A percentile compares a stretch with the other conserved stretches of the same genome.
Evolutionary conservation across 2,797 vertebrate species (phyloP).

Genomic region (Aplochiton taeniatus): DNA sequence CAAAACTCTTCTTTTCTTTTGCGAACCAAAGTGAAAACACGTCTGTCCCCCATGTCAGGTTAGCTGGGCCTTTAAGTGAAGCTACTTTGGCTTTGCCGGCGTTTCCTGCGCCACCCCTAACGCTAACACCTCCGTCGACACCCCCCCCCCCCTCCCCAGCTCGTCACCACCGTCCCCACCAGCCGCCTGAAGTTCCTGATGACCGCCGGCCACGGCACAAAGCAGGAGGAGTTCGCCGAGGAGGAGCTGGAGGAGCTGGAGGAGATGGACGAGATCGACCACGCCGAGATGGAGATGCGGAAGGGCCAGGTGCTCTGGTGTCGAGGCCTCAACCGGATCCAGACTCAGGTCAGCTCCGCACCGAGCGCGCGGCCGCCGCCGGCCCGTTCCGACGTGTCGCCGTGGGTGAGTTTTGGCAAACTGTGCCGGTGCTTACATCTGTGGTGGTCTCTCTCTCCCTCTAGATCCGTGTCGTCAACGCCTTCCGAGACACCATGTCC

Average conservation of each 20-base stretch:
- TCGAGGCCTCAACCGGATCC: constrained; percentile 92
- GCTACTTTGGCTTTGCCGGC: too few species aligned
- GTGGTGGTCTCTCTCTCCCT: constrained; percentile 21
- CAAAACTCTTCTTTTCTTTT: neutral
- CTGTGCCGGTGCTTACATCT: neutral
- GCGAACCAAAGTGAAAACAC: neutral
- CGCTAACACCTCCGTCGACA: neutral
- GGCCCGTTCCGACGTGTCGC: neutral
- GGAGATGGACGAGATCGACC: constrained; percentile 92
- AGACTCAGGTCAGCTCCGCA: constrained; percentile 85
- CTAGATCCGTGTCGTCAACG: constrained; percentile 98
- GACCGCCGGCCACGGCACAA: constrained; percentile 90
- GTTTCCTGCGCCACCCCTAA: too few species aligned
- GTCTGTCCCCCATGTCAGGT: too few species aligned
- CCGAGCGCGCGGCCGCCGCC: neutral
- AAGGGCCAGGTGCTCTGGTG: constrained; percentile 95
- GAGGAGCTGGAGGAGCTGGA: constrained; percentile 88
- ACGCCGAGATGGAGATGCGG: constrained; percentile 91
- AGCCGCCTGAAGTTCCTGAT: constrained; percentile 93
- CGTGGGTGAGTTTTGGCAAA: neutral
- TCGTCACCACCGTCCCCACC: constrained; percentile 91
- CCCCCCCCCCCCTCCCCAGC: constrained; percentile 61
- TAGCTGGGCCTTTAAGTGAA: too few species aligned
- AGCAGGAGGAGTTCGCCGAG: constrained; percentile 90
- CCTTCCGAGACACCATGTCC: constrained; percentile 92